Conservation (phyloP, 2,797 vertebrate species). For the Ambastaia sidthimunki region DNA sequence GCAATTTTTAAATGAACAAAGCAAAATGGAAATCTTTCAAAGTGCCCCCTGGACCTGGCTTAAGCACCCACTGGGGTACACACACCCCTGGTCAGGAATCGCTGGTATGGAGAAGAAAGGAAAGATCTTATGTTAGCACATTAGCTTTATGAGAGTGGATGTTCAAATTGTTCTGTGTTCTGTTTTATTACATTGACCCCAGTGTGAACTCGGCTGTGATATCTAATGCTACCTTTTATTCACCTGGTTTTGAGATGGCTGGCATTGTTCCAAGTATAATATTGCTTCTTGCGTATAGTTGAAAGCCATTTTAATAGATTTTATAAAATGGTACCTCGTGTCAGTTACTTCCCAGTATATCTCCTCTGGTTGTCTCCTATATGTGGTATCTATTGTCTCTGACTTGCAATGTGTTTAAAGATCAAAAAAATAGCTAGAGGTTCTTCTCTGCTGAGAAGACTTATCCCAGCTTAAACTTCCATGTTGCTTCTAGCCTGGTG, state of each 20-base stretch:
- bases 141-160: conserved; percentile 26
- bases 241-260: conserved; percentile 1
- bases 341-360: conserved; percentile 43
- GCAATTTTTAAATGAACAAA: neutral
- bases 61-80: neutral
- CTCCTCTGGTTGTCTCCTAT: neutral
- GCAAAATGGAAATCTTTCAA: neutral
- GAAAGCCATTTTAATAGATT: conserved; percentile 59
- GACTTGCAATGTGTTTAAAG: neutral
- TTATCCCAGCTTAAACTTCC: neutral
- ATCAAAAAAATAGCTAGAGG: neutral
- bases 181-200: conserved; percentile 6
- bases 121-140: conserved; percentile 24
- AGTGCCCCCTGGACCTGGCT: neutral
- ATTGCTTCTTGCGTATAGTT: conserved; percentile 50
- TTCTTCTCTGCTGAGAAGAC: neutral
- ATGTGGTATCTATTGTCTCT: neutral
- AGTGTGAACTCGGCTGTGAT: neutral
- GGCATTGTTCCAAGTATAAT: conserved; percentile 43
- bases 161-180: neutral
- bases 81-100: neutral
- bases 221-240: conserved; percentile 1
- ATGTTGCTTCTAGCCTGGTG: neutral
- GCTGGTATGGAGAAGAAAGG: neutral
- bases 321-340: conserved; percentile 54